Evolutionary conservation across 2,797 vertebrate species (phyloP), one percentile per base, ranked within the genome.

Genomic region (Sebastes flavidus): DNA sequence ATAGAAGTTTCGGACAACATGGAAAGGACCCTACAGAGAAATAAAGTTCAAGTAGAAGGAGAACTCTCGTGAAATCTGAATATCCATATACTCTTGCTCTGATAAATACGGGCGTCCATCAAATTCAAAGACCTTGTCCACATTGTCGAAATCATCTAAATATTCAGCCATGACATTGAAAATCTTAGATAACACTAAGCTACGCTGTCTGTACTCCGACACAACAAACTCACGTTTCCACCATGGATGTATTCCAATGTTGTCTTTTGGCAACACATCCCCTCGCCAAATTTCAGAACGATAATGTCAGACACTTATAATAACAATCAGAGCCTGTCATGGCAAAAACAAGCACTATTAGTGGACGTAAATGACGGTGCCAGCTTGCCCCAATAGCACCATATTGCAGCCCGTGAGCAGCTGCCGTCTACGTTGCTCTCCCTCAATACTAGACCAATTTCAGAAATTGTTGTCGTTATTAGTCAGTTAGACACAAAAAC

Each of bases 171-270:
- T 52, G 49, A 52, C 49, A 52, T 4, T 52, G 49, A 52, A 52
- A 20, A 8, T 52, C 16, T 18, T 46, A 46, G 42, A 18, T 46
- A 52, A 20, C 1, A 0, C 18, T 52, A 52, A 52, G 49, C 18
- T 46, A 46, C 3, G 6, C 42, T 18, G 6, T 52, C 49, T 52
- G 20, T 4, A 20, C 18, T 8, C 49, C 20, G 10, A 52, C 49
- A 52, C 0, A 52, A 46, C 16, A 3, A 46, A 46, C 42, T 16
- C 42, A 46, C 0, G 38, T 16, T 46, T 18, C 0, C 0, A 46
- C 6, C 16, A 46, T 46, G 3, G 42, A 46, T 46, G 0, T 52
- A 52, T 52, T 20, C 49, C 3, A n/a, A 20, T 18, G 16, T 46
- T 46, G 42, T 46, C 42, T 46, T 46, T 18, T 20, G 20, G 49